Conservation (phyloP, 2,797 vertebrate species). For the Podarcis siculus region DNA sequence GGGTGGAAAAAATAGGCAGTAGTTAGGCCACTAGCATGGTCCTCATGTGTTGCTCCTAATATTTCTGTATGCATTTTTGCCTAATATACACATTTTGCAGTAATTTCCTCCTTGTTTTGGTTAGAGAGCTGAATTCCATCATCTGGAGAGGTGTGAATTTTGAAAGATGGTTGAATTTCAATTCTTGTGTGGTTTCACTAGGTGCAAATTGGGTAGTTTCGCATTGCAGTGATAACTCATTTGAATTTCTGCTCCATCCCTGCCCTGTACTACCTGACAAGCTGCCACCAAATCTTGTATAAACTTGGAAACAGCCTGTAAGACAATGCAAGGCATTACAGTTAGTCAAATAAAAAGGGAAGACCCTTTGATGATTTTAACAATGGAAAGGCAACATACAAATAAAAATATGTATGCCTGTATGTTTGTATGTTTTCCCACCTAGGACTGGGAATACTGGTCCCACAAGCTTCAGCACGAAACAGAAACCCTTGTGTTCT, state of each 20-base stretch:
- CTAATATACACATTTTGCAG: too few species aligned
- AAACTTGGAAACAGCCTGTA: background rate
- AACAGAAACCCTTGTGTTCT: background rate
- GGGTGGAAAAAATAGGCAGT: background rate
- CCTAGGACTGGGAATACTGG: background rate
- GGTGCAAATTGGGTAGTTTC: too few species aligned
- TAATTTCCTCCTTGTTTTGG: too few species aligned
- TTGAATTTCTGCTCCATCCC: too few species aligned
- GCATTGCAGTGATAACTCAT: too few species aligned
- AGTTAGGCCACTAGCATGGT: background rate
- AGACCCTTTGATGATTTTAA: background rate
- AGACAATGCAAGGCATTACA: background rate
- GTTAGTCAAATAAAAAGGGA: background rate
- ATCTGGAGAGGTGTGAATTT: too few species aligned
- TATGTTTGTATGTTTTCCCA: background rate
- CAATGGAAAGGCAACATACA: background rate
- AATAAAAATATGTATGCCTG: too few species aligned
- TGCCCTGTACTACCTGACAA: background rate
- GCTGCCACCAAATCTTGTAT: background rate
- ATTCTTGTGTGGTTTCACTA: too few species aligned
- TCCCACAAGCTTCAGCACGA: background rate
- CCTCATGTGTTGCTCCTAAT: background rate
- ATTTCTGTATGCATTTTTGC: too few species aligned
- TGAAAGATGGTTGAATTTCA: too few species aligned
- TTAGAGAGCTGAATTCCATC: too few species aligned